Evolutionary conservation across 2,113 vertebrate genomes (phyloP).

Genomic region (Bos taurus): DNA sequence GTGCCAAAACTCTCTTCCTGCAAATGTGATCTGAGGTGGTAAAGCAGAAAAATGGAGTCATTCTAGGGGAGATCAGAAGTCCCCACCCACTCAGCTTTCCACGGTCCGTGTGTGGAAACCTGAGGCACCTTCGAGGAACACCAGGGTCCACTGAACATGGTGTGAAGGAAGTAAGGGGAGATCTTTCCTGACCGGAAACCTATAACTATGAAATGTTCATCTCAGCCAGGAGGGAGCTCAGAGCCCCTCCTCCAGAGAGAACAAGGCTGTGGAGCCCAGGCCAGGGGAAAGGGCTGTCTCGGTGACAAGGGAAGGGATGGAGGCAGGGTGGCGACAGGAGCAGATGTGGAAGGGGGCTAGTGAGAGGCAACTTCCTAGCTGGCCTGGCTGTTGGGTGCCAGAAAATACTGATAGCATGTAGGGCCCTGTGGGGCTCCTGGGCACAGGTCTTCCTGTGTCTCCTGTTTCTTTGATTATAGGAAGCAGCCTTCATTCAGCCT

Average conservation of each 20-base stretch:
- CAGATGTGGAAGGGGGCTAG: not conserved
- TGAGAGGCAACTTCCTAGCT: not conserved
- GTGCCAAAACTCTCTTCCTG: not conserved
- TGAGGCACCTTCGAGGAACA: not conserved
- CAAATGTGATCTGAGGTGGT: not conserved
- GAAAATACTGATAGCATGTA: not conserved
- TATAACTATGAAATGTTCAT: too few relatives aligned
- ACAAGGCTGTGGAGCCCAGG: not conserved
- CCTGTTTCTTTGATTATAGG: not conserved
- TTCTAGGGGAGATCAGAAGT: not conserved
- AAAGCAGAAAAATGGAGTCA: not conserved
- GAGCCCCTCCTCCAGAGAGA: not conserved
- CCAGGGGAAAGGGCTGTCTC: not conserved
- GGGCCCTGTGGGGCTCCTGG: not conserved
- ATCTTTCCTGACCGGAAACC: not conserved
- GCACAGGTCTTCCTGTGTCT: not conserved
- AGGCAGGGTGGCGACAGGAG: not conserved
- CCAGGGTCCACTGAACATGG: not conserved
- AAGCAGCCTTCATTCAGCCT: not conserved
- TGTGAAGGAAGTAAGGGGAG: not conserved
- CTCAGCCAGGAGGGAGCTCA: not conserved
- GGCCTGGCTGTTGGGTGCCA: not conserved
- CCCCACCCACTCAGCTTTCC: rapidly evolving
- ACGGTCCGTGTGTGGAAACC: not conserved
- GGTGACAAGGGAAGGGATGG: rapidly evolving